Evolutionary conservation across 2,113 vertebrate species (phyloP), one percentile per base, ranked within the genome.

Genomic region (Notechis scutatus): DNA sequence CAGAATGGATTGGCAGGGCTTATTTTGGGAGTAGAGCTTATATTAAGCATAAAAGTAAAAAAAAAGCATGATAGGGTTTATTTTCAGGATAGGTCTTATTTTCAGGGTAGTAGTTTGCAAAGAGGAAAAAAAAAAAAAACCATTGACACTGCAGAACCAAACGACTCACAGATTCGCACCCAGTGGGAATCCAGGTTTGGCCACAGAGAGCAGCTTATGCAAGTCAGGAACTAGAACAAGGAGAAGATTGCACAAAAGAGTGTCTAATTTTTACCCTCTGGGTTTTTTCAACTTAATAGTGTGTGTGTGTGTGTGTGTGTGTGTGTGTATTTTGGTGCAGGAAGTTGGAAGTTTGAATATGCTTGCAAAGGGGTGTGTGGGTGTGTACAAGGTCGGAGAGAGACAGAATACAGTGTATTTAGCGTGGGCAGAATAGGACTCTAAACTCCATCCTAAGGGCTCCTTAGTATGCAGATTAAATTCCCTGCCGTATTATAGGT

Each of bases 111-210:
- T 1, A 2, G 7, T 74, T 81, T 3, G 14, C 1, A 89, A 81
- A 74, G 23, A 23, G 21, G 56, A 3, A 5, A 26, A 52, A 39
- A 6, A 10, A 26, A 52, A 39, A 11, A 69, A 34, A 34, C 14
- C 20, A 3, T 55, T 11, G 29, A 21, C 5, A 5, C 55, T 3
- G 2, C 15, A 11, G 20, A 57, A 9, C 34, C 4, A 47, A 15
- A 45, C 0, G 12, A 4, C 10, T 29, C 45, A n/a, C 3, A 1
- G 9, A 29, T 89, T 18, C 1, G 2, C 9, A 45, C 5, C 47
- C 0, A 3, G n/a, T 15, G 6, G n/a, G 20, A 55, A 1, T 92
- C 50, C 61, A 89, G 47, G 1, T 56, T 89, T 24, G 29, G 59
- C 47, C 54, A 21, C 5, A 24, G 26, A 45, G 9, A 47, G 9